Evolutionary conservation across 1,140 invertebrate genomes (phyloP), one percentile per base, ranked within the genome.

Genomic region (Pteromalus puparum): DNA sequence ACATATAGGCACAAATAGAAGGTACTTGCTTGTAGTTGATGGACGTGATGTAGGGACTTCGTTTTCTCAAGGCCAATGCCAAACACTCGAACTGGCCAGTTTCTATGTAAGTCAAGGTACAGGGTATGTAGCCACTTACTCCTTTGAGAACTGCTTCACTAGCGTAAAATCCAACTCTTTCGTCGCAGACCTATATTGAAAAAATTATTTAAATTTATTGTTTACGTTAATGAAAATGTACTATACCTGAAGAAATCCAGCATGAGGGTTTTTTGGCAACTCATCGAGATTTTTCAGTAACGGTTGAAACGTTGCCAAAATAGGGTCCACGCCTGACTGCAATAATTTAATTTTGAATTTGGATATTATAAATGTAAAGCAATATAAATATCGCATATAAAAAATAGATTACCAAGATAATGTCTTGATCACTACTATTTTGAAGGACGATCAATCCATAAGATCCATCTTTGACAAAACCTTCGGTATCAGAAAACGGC

Each of bases 371-470:
- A n/a, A 65, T 6, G 61, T 12, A 5, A 65, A 18, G n/a, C 61
- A 65, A 21, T 12, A 21, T 12, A 18, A 65, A 65, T 18, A n/a
- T 7, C 61, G 1, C 9, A 9, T 42, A 7, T 42, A 42, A 42
- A 42, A 9, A 42, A 10, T 42, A 42, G 5, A 34, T 86, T 74
- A 90, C 90, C 28, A 46, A 7, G 34, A 88, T 81, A 26, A 84
- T 38, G 3, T 89, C 86, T 7, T 87, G 86, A n/a, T 88, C 85
- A 1, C 87, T 87, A 12, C 89, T 88, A 13, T 89, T 78, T 67
- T 79, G 85, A 13, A 87, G 53, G 13, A 86, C 86, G 0, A 89
- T 86, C 12, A 90, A 72, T 82, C 87, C 85, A 42, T 91, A 91
- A 21, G 87, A 87, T 2, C 88, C 87, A 21, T 90, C 85, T 1